These are phyloP conservation scores for Apostichopus leukothele DNA, from an alignment of 53 echinoderm and acorn worm genomes.

Conservation along the genomic window DNA sequence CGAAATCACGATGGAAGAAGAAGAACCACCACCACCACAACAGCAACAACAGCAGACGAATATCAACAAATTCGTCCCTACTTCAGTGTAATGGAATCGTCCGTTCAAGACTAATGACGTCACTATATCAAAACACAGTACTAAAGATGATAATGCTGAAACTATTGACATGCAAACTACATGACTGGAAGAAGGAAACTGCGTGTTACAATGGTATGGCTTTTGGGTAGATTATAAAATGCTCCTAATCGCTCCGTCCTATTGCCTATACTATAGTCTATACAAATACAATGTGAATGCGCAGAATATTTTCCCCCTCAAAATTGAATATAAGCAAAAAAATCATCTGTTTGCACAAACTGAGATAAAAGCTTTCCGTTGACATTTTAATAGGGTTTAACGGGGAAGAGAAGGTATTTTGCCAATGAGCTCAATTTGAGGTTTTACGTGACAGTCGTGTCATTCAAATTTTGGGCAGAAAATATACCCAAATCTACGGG, in stretches of 20 bases:
- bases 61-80: slow-evolving; percentile 20
- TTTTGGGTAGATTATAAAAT: too few relatives aligned
- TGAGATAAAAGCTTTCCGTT: too few relatives aligned
- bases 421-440: too few relatives aligned
- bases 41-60: not conserved
- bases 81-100: slow-evolving; percentile 13
- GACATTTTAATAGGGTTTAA: too few relatives aligned
- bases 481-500: too few relatives aligned
- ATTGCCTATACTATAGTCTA: too few relatives aligned
- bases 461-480: too few relatives aligned
- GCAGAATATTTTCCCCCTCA: too few relatives aligned
- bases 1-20: not conserved
- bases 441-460: too few relatives aligned
- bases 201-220: not conserved
- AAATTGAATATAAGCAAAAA: not conserved
- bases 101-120: not conserved
- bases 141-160: not conserved
- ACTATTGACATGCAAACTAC: not conserved
- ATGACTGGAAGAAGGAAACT: not conserved
- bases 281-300: too few relatives aligned
- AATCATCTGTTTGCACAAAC: not conserved
- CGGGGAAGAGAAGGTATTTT: too few relatives aligned
- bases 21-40: not conserved
- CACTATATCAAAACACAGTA: not conserved
- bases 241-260: too few relatives aligned